Conservation (phyloP, 2,113 vertebrate genomes). For the Zootoca vivipara region DNA sequence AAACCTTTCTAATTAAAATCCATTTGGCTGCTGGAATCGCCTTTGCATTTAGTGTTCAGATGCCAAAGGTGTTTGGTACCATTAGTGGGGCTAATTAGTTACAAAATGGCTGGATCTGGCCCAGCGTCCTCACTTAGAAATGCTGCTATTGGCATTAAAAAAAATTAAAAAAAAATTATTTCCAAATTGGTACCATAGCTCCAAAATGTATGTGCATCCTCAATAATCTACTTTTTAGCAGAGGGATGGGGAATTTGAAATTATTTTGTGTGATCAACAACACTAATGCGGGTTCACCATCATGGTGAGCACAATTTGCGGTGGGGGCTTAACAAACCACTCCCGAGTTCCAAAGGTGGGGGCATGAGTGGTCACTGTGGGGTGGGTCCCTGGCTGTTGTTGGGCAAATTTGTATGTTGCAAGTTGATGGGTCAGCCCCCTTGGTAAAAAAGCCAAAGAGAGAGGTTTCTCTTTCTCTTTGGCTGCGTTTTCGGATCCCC, state of each 20-base stretch:
- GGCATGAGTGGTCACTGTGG: no score
- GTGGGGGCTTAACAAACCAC: no score
- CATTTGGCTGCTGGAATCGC: slow-evolving; percentile 35
- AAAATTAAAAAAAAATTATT: not conserved
- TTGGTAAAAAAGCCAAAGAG: no score
- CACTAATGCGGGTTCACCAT: no score
- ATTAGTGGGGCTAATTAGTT: slow-evolving; percentile 37
- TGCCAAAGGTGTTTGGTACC: slow-evolving; percentile 16
- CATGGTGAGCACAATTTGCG: no score
- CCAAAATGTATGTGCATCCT: not conserved
- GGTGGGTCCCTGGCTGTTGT: no score
- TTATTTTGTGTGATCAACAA: no score
- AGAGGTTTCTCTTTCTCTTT: no score
- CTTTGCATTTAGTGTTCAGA: slow-evolving; percentile 39
- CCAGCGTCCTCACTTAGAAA: not conserved
- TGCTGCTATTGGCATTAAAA: not conserved
- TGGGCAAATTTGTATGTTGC: no score
- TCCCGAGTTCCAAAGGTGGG: no score
- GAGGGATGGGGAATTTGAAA: not conserved
- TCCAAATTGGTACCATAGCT: not conserved
- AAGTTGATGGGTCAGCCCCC: no score
- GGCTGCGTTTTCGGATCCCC: no score
- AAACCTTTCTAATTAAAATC: slow-evolving; percentile 45
- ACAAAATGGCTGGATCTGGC: slow-evolving; percentile 12
- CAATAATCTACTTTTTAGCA: not conserved